Evolutionary conservation across 2,113 vertebrate genomes (phyloP).

Genomic region (Solenodon paradoxus): DNA sequence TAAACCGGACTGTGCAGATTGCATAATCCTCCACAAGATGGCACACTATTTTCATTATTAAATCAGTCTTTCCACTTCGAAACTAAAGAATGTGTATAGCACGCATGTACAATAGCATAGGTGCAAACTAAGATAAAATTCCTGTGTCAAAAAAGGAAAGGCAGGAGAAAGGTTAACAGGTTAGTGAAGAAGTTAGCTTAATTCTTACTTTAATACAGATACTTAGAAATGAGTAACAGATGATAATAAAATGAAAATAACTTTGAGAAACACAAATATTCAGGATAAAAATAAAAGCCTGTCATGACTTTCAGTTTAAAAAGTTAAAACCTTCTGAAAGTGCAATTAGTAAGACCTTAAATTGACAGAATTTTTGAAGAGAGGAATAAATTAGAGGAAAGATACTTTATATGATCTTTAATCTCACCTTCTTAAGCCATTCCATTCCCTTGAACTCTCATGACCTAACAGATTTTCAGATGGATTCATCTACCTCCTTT

Average conservation of each 20-base stretch:
- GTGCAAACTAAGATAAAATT: background rate
- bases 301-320: background rate
- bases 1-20: background rate
- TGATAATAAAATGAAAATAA: background rate
- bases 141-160: background rate
- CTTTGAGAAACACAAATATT: constrained; percentile 23
- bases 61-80: constrained; percentile 9
- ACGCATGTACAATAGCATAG: background rate
- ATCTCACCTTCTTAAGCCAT: background rate
- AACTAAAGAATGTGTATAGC: background rate
- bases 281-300: constrained; percentile 4
- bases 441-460: background rate
- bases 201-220: constrained; percentile 5
- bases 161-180: background rate
- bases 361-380: background rate
- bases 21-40: constrained; percentile 69
- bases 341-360: background rate
- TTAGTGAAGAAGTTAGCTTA: background rate
- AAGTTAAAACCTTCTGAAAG: constrained; percentile 14
- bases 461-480: background rate
- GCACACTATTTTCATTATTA: constrained; percentile 59
- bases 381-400: background rate
- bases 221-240: background rate
- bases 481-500: background rate
- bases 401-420: background rate